Conservation (phyloP, 1,140 invertebrate species). For the Brachionus rubens region DNA sequence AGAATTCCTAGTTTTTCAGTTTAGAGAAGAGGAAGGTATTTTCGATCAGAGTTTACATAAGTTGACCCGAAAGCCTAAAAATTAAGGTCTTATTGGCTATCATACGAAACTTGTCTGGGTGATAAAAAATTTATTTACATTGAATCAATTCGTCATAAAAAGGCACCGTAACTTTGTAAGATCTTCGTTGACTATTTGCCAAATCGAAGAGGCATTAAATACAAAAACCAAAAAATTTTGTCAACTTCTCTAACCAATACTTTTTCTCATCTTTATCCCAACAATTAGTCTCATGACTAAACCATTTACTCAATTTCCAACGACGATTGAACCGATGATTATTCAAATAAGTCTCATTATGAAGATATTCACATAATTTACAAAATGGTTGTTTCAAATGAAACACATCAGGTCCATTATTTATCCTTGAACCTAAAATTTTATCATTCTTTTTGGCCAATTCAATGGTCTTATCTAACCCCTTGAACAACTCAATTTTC, state of each 20-base stretch:
- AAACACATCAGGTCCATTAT: background rate
- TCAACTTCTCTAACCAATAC: no score
- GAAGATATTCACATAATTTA: slow-evolving; percentile 15
- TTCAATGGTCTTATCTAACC: background rate
- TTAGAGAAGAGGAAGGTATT: no score
- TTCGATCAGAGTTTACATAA: no score
- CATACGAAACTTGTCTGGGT: no score
- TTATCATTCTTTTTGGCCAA: background rate
- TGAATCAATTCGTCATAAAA: background rate
- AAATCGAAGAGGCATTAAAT: background rate
- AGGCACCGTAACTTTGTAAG: background rate
- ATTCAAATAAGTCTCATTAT: slow-evolving; percentile 6
- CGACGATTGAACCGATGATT: background rate
- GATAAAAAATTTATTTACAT: background rate
- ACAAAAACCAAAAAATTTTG: background rate
- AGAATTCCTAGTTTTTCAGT: no score
- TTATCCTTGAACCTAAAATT: background rate
- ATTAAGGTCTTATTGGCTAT: no score
- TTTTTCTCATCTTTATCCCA: slow-evolving; percentile 22
- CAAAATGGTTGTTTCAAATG: slow-evolving; percentile 25
- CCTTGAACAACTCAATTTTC: background rate
- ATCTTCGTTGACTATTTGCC: no score
- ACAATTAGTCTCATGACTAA: background rate
- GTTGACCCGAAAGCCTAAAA: no score
- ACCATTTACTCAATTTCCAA: slow-evolving; percentile 29